Base-by-base conservation (phyloP, 2,797 vertebrate genomes). In the Knipowitschia caucasica region DNA sequence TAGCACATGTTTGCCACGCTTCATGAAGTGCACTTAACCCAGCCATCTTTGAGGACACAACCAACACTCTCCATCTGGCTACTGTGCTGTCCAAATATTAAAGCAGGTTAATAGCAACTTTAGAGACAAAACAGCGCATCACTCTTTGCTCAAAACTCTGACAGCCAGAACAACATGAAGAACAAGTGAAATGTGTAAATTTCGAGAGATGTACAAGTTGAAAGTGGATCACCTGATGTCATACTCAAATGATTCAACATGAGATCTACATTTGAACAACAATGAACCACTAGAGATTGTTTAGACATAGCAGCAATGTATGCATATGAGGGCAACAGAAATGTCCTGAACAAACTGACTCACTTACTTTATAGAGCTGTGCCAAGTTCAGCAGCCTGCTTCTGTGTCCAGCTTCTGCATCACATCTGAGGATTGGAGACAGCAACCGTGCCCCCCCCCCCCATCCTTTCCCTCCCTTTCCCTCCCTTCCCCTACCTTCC, bases 1-100 rank as follows among this genome's bases (percentile, higher is more conserved):
- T 9, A 46, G 9, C 36, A 46, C 64, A 69, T 82, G 80, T 87
- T 86, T 89, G 80, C 77, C 73, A 69, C 77, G 73, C 63, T 75
- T 63, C 69, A 78, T 81, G 78, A 87, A 88, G 89, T 87, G 77
- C 80, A 69, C 71, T 70, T 78, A 81, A 84, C 69, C 73, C 73
- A 71, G 87, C 73, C 64, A 84, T 76, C 71, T 80, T 80, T 71
- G n/a, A 64, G 81, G 81, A 85, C 81, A 82, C 85, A 82, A 86
- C 87, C 77, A 91, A 89, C 89, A 91, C 73, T 65, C 66, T 80
- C 85, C 86, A 88, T 86, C 88, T 90, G 88, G 77, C 83, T 82
- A 69, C 76, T 27, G 59, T 73, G 73, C 81, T 73, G 67, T 73
- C 49, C 29, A 66, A 50, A 71, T 69, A 63, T 67, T 76, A 69